Conservation (phyloP, 2,888 invertebrate species). For the Drosophila leonis region DNA sequence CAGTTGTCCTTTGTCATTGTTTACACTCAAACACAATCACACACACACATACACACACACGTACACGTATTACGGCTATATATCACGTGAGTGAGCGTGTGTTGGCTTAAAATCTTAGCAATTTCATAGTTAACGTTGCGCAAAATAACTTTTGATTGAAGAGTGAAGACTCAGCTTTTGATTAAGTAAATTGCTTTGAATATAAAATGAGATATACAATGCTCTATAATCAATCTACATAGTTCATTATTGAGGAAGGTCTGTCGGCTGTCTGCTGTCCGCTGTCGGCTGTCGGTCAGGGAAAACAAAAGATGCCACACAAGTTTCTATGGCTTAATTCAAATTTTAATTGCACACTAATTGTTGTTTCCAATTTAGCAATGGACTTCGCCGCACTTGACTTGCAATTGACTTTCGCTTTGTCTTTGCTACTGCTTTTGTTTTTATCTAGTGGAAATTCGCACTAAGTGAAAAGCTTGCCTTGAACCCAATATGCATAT, state of each 20-base stretch:
- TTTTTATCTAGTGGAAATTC: conserved; percentile 13
- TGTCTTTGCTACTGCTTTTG: conserved; percentile 8
- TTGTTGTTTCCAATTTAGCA: conserved; percentile 62
- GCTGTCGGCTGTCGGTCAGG: not conserved
- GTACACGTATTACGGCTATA: not conserved
- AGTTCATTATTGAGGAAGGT: conserved; percentile 16
- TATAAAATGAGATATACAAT: not conserved
- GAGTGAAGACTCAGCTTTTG: not conserved
- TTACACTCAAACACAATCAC: conserved; percentile 12
- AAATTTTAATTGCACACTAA: conserved; percentile 61
- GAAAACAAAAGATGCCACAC: conserved; percentile 13
- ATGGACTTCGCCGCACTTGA: conserved; percentile 60
- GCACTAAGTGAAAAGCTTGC: conserved; percentile 54
- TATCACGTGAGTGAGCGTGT: not conserved
- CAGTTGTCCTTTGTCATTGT: conserved; percentile 30
- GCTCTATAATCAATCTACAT: conserved; percentile 20
- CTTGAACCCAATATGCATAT: conserved; percentile 80
- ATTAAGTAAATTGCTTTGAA: conserved; percentile 32
- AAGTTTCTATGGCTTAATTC: conserved; percentile 55
- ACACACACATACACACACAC: not conserved
- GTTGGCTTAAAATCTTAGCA: conserved; percentile 8
- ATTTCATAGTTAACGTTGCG: conserved; percentile 23
- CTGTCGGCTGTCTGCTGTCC: not conserved
- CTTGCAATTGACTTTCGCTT: conserved; percentile 24
- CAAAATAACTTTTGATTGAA: conserved; percentile 29